A percentile compares a stretch with the other conserved stretches of the same genome.
Evolutionary conservation across 2,113 vertebrate species (phyloP).

Genomic region (Gallinago media): DNA sequence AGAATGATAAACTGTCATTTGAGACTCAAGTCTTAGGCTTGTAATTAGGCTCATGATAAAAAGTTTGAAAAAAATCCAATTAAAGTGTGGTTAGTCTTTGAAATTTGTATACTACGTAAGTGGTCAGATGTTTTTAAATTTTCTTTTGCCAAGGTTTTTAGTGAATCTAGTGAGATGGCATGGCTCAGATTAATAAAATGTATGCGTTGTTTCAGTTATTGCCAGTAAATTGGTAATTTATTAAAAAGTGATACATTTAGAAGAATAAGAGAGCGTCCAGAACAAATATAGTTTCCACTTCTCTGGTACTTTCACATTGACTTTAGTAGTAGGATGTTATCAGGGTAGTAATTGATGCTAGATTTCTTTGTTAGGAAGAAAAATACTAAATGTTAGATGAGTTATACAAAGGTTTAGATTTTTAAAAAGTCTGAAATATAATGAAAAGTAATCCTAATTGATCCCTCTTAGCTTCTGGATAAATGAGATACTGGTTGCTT

Average conservation of each 20-base stretch:
- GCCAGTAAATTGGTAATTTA: not conserved
- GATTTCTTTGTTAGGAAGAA: not conserved
- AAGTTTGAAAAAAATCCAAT: not conserved
- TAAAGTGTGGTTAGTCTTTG: not conserved
- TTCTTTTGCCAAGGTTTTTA: not conserved
- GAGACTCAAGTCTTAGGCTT: not conserved
- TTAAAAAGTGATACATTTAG: not conserved
- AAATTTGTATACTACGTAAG: not conserved
- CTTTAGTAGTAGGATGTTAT: not conserved
- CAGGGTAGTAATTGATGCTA: not conserved
- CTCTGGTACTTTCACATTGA: not conserved
- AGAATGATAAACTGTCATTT: not conserved
- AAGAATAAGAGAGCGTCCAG: not conserved
- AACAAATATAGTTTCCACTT: not conserved
- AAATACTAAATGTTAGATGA: not conserved
- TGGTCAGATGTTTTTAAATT: not conserved
- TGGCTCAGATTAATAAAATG: not conserved
- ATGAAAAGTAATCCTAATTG: not conserved
- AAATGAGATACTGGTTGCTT: not conserved
- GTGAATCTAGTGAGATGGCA: not conserved
- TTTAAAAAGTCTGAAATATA: not conserved
- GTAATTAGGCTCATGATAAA: not conserved
- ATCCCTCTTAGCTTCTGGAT: not conserved
- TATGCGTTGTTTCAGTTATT: not conserved
- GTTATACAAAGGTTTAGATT: not conserved